Conservation (phyloP, 2,113 vertebrate genomes). For the Lepus timidus region DNA sequence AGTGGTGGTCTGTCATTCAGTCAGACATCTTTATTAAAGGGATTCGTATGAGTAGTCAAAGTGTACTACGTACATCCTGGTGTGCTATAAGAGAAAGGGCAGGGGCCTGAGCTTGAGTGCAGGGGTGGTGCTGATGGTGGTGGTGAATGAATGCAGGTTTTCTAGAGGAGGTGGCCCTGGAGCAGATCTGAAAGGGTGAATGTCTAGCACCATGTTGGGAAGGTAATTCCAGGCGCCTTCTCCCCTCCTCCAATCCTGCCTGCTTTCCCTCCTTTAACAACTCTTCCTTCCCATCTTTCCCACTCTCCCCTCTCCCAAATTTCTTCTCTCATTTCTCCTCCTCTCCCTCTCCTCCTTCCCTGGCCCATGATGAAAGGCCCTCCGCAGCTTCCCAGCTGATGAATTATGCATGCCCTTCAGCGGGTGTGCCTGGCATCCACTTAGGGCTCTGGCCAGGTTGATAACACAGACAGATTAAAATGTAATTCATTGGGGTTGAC, state of each 20-base stretch:
- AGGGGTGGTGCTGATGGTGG: no score
- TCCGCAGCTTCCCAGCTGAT: conserved; percentile 45
- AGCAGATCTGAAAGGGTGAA: background rate
- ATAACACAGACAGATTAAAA: conserved; percentile 82
- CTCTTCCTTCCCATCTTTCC: background rate
- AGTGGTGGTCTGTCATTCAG: background rate
- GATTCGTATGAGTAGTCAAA: background rate
- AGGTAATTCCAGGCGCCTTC: background rate
- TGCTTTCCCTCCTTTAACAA: background rate
- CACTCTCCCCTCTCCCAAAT: background rate
- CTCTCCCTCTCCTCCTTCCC: background rate
- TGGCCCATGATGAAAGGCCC: conserved; percentile 68
- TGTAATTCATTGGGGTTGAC: conserved; percentile 82
- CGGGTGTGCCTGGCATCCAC: conserved; percentile 72
- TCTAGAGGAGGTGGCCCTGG: background rate
- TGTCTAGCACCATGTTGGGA: background rate
- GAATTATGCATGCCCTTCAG: conserved; percentile 79
- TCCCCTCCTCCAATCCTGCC: no score
- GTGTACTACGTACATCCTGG: background rate
- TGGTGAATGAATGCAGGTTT: background rate
- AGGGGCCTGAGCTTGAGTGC: background rate
- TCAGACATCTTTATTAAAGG: background rate
- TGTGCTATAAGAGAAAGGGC: background rate
- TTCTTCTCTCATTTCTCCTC: background rate
- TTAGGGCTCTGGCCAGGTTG: conserved; percentile 72